Evolutionary conservation across 2,888 invertebrate genomes (phyloP), one percentile per base, ranked within the genome.

Genomic region (Leptodirus hochenwartii): DNA sequence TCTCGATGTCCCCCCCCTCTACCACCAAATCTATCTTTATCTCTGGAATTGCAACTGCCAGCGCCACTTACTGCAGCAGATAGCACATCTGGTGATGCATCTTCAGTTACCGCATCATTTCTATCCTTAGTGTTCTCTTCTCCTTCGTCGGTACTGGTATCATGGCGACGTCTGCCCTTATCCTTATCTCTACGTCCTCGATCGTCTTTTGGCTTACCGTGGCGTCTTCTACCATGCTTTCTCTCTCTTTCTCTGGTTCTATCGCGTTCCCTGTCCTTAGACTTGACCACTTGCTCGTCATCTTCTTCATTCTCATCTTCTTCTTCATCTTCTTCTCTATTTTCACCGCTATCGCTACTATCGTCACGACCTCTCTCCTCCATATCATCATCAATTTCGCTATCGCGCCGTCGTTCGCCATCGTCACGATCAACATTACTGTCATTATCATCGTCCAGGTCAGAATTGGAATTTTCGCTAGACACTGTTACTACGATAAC

Each of bases 351-450:
- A 6, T 5, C 16, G 10, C 27, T 17, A 5, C 27, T 17, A 4
- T 30, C 26, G n/a, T n/a, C 17, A 16, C 16, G 14, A 3, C 16
- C 16, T 3, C 12, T 41, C 29, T 48, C 47, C 9, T 16, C 56
- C 34, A 49, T 45, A 25, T 53, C 30, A 44, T 45, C 33, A 34
- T 44, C 44, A 35, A 45, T 46, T 37, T 58, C 56, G 2, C 54
- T n/a, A 55, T 50, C 8, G 47, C 53, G 2, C 54, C 53, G 10
- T 56, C 43, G 13, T 35, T 35, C 2, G 35, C 32, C 10, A 37
- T 28, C 4, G 22, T 24, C 1, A 37, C 29, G 14, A 37, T 27
- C 20, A 20, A 20, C n/a, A 20, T 20, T n/a, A n/a, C n/a, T n/a
- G n/a, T n/a, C n/a, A 17, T 22, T 32, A 9, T 17, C 20, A 14